Evolutionary conservation across 2,888 invertebrate genomes (phyloP), one percentile per base, ranked within the genome.

Genomic region (Muscina levida): DNA sequence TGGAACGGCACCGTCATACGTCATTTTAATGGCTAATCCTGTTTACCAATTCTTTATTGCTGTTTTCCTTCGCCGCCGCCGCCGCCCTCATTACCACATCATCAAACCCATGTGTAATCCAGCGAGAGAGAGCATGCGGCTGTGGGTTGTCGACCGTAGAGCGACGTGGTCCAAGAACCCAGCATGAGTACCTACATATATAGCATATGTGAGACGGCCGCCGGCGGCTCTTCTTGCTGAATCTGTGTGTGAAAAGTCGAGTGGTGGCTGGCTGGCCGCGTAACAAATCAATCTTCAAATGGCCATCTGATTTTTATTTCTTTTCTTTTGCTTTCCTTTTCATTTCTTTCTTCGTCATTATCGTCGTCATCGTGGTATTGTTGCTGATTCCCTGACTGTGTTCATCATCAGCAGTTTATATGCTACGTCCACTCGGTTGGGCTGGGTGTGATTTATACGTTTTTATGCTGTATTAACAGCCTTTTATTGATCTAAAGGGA

Each of bases 271-370:
- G 74, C 73, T 81, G 81, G 74, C 73, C 74, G 81, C 81, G 81
- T 81, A 81, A 81, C 81, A 77, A 81, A 81, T 81, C 81, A 81
- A 81, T 81, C 81, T 81, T 77, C 62, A 74, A 77, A 67, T 74
- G 74, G 53, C 74, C 77, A 77, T 67, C 71, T 81, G 81, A 77
- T 81, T 81, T 80, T 72, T 44, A 68, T 56, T 53, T 37, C 24
- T 56, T 53, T 68, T 68, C 44, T 39, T 67, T 44, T 13, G 13
- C 0, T 31, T 19, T 66, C 10, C 48, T 51, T 67, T 53, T 24
- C 37, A 31, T 48, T 67, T 39, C 8, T 19, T 37, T 53, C 56
- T 67, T 65, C 66, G 37, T 39, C 42, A 62, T 39, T 37, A 39
- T 8, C 13, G 13, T 53, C 24, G 17, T 46, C 51, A 26, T 26